A percentile compares a stretch with the other conserved stretches of the same genome.
Evolutionary conservation across 2,797 vertebrate genomes (phyloP).

Genomic region (Helicolenus hilgendorfi): DNA sequence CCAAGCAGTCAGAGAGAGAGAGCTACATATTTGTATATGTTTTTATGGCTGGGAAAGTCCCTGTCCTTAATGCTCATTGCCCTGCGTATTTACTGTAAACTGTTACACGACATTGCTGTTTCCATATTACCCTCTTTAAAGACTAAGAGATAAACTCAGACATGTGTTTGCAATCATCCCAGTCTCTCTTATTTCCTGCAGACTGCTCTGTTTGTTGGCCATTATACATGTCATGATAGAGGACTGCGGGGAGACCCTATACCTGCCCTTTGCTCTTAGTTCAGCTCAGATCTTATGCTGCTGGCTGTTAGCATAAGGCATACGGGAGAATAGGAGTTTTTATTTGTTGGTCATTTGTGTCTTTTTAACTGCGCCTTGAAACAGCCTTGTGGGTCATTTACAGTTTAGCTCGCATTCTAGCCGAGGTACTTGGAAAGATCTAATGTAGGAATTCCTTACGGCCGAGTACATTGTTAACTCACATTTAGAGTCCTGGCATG

Average conservation of each 20-base stretch:
- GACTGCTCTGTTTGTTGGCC: slow-evolving; percentile 50
- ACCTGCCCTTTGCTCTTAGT: slow-evolving; percentile 31
- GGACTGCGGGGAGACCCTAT: slow-evolving; percentile 41
- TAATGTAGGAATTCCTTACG: slow-evolving; percentile 29
- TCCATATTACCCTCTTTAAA: slow-evolving; percentile 77
- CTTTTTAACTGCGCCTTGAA: background rate
- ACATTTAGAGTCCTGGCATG: slow-evolving; percentile 42
- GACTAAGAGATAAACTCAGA: slow-evolving; percentile 72
- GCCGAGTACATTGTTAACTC: slow-evolving; percentile 32
- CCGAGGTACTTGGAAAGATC: slow-evolving; percentile 29
- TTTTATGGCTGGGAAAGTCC: slow-evolving; percentile 8
- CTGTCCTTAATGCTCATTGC: slow-evolving; percentile 28
- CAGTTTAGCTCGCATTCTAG: slow-evolving; percentile 27
- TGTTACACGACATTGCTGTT: slow-evolving; percentile 64
- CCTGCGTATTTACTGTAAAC: slow-evolving; percentile 58
- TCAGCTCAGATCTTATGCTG: slow-evolving; percentile 13
- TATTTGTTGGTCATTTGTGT: slow-evolving; percentile 25
- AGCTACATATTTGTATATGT: background rate
- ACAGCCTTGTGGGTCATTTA: slow-evolving; percentile 13
- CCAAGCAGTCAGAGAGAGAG: background rate
- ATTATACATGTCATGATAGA: slow-evolving; percentile 57
- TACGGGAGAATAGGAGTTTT: slow-evolving; percentile 8
- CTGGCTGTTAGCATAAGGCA: background rate
- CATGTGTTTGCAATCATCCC: slow-evolving; percentile 83
- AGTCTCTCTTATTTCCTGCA: slow-evolving; percentile 76